Conservation (phyloP, 2,113 vertebrate species). For the Candoia aspera region DNA sequence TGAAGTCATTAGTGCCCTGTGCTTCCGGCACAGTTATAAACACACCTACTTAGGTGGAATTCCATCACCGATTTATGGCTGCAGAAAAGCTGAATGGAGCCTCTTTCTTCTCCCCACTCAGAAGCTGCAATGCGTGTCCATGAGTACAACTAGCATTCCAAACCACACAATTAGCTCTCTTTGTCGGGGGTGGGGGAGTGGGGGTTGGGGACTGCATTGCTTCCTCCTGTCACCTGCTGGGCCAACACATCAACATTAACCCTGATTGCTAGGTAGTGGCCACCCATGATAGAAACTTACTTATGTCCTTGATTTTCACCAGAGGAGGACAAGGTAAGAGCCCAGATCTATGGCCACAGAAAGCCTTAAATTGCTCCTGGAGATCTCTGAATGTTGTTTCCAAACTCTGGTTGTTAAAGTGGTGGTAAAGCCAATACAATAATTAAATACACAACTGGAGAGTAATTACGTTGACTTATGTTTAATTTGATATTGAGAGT, state of each 20-base stretch:
- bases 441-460: not conserved
- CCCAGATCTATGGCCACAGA: not conserved
- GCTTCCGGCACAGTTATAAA: constrained; percentile 39
- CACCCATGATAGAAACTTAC: not conserved
- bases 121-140: not conserved
- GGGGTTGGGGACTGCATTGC: not conserved
- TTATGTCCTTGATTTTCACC: not conserved
- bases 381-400: not conserved
- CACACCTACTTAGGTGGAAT: constrained; percentile 30
- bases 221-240: not conserved
- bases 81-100: constrained; percentile 27
- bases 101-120: constrained; percentile 6
- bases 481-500: not conserved
- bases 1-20: constrained; percentile 34
- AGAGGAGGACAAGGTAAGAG: not conserved
- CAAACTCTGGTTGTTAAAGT: not conserved
- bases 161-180: too few species aligned
- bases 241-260: not conserved
- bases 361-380: not conserved
- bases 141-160: not conserved
- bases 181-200: too few species aligned
- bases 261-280: not conserved
- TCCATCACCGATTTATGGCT: not conserved
- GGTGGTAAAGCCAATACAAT: not conserved
- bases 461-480: too few species aligned